Conservation (phyloP, 2,113 vertebrate genomes). For the Dinomys branickii region DNA sequence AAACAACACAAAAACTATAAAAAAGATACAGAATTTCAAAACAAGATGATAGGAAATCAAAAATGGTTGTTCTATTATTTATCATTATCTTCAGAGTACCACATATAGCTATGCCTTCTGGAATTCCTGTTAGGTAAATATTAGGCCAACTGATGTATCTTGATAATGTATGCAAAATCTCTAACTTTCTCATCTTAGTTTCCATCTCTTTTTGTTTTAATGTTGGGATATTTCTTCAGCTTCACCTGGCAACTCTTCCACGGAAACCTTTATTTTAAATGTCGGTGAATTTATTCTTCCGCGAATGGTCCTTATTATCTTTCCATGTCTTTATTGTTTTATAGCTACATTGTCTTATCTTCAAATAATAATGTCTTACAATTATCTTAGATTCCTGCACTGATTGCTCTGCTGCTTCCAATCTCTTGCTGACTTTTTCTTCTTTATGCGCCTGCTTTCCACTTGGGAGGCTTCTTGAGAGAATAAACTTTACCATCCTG, state of each 20-base stretch:
- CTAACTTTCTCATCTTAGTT: background rate
- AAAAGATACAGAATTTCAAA: too few relatives aligned
- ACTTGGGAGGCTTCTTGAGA: background rate
- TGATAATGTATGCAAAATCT: background rate
- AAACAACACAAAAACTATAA: too few relatives aligned
- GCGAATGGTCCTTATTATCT: background rate
- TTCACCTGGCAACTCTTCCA: background rate
- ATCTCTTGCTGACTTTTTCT: background rate
- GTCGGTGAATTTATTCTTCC: background rate
- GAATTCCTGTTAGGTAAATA: background rate
- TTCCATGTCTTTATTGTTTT: background rate
- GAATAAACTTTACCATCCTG: background rate
- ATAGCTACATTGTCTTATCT: background rate
- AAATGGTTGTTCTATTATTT: too few relatives aligned
- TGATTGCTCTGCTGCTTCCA: background rate
- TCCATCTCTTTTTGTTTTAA: background rate
- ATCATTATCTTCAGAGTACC: too few relatives aligned
- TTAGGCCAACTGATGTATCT: background rate
- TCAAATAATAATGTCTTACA: background rate
- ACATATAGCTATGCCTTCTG: background rate
- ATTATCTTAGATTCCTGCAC: background rate
- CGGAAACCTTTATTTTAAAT: conserved; percentile 24
- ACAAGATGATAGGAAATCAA: too few relatives aligned
- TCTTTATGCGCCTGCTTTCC: background rate
- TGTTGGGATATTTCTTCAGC: background rate